phyloP scores from a whole-genome alignment of 2,888 invertebrate genomes.

The Oscheius sp. region DNA sequence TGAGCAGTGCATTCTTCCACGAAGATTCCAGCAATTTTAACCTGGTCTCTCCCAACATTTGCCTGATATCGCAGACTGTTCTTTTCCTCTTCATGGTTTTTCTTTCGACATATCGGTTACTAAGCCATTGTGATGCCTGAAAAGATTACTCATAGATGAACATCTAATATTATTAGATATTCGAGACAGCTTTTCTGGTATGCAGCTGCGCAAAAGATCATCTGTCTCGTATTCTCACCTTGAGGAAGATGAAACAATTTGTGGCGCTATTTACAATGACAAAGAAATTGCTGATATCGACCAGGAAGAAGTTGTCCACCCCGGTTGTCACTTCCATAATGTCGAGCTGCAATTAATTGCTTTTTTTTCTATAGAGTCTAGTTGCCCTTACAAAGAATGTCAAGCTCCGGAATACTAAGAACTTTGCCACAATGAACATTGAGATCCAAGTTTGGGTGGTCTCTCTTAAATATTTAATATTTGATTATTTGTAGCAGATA shows the following conservation, averaged over 20 bases:
- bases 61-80: constrained; percentile 62
- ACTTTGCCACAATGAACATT: constrained; percentile 66
- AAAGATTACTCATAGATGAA: constrained; percentile 21
- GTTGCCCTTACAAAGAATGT: constrained; percentile 55
- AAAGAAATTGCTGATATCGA: constrained; percentile 65
- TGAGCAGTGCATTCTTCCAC: constrained; percentile 59
- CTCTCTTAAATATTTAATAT: constrained; percentile 41
- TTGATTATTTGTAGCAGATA: too few species aligned
- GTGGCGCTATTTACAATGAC: constrained; percentile 68
- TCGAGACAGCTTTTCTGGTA: background rate
- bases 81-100: constrained; percentile 67
- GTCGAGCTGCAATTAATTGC: constrained; percentile 57
- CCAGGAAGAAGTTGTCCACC: constrained; percentile 44
- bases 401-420: constrained; percentile 64
- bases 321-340: constrained; percentile 63
- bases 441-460: constrained; percentile 67
- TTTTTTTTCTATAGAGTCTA: background rate
- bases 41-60: constrained; percentile 51
- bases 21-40: constrained; percentile 54
- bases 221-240: constrained; percentile 34
- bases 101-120: constrained; percentile 55
- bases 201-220: background rate
- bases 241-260: constrained; percentile 69
- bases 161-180: constrained; percentile 2
- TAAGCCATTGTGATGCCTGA: constrained; percentile 62